Evolutionary conservation across 2,888 invertebrate genomes (phyloP), one percentile per base, ranked within the genome.

Genomic region (Diaphora mendica): DNA sequence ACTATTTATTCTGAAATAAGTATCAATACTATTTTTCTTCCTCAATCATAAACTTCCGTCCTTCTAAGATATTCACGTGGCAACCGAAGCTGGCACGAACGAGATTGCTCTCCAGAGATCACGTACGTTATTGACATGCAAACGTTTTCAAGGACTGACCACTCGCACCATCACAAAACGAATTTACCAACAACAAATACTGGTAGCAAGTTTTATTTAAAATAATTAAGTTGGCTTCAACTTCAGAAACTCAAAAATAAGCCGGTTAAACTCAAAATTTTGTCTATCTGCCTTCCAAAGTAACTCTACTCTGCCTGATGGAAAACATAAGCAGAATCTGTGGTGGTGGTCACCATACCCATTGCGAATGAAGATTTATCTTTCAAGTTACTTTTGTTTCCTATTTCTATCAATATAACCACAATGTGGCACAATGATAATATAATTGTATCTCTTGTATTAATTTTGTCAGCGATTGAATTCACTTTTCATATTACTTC

Each of bases 91-190:
- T 11, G 64, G 15, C 70, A 44, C 64, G 39, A 71, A n/a, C n/a
- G 2, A n/a, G 51, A 48, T 48, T 33, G 51, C 15, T 64, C 44
- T 70, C 26, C 35, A 33, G 64, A 64, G 64, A 55, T 55, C 70
- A 71, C 70, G 64, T 65, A 71, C 11, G 64, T 7, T 70, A 64
- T 35, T 35, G 64, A 64, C 64, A 65, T 71, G 70, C 70, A 35
- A 71, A 65, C 64, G 44, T 26, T 48, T n/a, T 51, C 70, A 71
- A 71, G 70, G 70, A 71, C 70, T 70, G 26, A 8, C 23, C 20
- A n/a, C 64, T 42, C 26, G 26, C 26, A 66, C 26, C 42, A 26
- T 66, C 26, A 8, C 17, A 30, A 30, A 30, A 30, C 62, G 30
- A 30, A 17, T 62, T 62, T 17, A 62, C 13, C n/a, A 33, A 33